phyloP scores from a whole-genome alignment of 1,140 invertebrate genomes.

The Stegodyphus dumicola region DNA sequence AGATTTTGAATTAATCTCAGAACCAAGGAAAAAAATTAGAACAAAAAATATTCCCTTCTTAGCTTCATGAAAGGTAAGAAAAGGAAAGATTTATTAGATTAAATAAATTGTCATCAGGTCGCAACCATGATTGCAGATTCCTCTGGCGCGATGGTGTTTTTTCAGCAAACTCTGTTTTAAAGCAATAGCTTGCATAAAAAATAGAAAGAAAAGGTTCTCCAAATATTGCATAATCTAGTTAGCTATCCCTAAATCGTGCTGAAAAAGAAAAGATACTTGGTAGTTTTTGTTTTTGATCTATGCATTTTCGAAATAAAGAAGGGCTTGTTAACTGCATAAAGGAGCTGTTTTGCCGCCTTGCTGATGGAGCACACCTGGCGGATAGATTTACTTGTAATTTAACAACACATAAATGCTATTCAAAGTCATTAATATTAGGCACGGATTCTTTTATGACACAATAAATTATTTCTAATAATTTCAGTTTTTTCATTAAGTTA shows the following conservation, averaged over 20 bases:
- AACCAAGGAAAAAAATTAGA: constrained; percentile 1
- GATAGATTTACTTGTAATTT: too few relatives aligned
- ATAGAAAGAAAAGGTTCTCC: constrained; percentile 2
- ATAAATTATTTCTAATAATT: too few relatives aligned
- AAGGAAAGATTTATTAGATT: constrained; percentile 46
- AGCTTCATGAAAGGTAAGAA: background rate
- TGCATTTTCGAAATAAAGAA: too few relatives aligned
- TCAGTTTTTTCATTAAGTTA: too few relatives aligned
- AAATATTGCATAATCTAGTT: constrained; percentile 11
- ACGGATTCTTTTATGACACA: too few relatives aligned
- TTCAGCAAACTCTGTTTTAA: background rate
- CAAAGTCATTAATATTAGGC: too few relatives aligned
- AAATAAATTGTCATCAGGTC: constrained; percentile 39
- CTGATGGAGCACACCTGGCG: too few relatives aligned
- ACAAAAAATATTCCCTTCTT: constrained; percentile 6
- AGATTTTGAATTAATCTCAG: constrained; percentile 29
- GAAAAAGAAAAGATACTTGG: background rate
- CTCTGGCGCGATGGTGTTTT: background rate
- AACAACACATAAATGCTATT: too few relatives aligned
- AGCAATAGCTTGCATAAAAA: background rate
- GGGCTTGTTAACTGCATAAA: too few relatives aligned
- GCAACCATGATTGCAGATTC: background rate
- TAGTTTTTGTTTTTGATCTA: too few relatives aligned
- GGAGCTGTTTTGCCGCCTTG: too few relatives aligned
- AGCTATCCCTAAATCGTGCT: constrained; percentile 1